A percentile compares a stretch with the other conserved stretches of the same genome.
Evolutionary conservation across 2,888 invertebrate genomes (phyloP).

Genomic region (Agonopterix heracliana): DNA sequence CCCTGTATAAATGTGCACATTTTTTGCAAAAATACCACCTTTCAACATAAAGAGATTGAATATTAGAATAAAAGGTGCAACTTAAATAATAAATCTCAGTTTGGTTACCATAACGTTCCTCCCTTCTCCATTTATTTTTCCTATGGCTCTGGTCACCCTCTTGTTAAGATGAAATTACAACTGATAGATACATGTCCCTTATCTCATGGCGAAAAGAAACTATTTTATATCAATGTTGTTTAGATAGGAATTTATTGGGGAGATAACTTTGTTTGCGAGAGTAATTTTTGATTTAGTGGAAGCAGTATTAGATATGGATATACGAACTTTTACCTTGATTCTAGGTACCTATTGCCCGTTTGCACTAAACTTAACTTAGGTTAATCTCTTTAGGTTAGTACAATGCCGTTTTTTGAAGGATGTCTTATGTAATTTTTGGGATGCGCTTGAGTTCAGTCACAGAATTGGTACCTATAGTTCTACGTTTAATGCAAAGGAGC

Average conservation of each 20-base stretch:
- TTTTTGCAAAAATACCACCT: too few relatives aligned
- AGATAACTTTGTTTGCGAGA: not conserved
- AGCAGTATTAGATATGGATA: too few relatives aligned
- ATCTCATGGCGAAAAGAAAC: conserved; percentile 20
- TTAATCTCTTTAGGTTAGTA: too few relatives aligned
- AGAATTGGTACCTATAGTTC: too few relatives aligned
- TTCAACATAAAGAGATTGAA: conserved; percentile 2
- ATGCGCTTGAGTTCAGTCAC: too few relatives aligned
- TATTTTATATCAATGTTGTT: conserved; percentile 3
- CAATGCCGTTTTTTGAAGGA: too few relatives aligned
- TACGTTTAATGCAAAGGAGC: too few relatives aligned
- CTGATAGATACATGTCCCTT: conserved; percentile 44
- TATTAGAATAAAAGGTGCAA: conserved; percentile 24
- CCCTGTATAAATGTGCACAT: not conserved
- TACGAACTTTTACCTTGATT: too few relatives aligned
- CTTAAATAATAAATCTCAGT: conserved; percentile 37
- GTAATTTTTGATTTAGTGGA: too few relatives aligned
- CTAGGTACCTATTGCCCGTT: too few relatives aligned
- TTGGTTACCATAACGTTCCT: conserved; percentile 31
- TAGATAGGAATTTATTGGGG: conserved; percentile 2
- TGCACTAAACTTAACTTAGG: too few relatives aligned
- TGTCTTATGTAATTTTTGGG: too few relatives aligned
- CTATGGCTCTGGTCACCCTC: conserved; percentile 51
- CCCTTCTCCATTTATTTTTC: conserved; percentile 50
- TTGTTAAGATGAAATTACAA: conserved; percentile 48